phyloP scores from a whole-genome alignment of 2,113 vertebrate genomes.

The Neoarius graeffei region DNA sequence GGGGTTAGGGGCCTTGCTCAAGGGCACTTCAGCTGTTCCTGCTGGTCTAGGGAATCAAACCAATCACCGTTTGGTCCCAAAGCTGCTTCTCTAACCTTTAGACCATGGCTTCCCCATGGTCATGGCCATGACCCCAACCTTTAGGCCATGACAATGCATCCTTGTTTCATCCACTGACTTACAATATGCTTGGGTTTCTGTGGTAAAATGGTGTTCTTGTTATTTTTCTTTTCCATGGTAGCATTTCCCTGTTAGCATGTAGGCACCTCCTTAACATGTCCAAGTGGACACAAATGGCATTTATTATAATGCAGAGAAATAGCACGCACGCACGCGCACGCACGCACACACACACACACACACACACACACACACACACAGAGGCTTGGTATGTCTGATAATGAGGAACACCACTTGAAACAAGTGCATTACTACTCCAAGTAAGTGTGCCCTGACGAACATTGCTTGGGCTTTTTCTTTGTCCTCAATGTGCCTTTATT shows the following conservation, averaged over 20 bases:
- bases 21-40: no score
- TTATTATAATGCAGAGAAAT: not conserved
- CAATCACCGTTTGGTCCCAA: no score
- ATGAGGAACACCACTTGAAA: not conserved
- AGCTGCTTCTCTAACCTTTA: no score
- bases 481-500: not conserved
- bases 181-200: not conserved
- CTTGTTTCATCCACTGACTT: not conserved
- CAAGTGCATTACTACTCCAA: not conserved
- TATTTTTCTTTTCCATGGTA: not conserved
- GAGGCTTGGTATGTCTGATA: not conserved
- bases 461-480: not conserved
- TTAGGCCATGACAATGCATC: not conserved
- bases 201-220: not conserved
- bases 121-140: not conserved
- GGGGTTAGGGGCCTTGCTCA: no score
- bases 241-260: not conserved
- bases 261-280: not conserved
- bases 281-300: not conserved
- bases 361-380: not conserved
- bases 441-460: not conserved
- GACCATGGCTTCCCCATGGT: not conserved
- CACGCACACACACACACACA: not conserved
- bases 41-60: no score
- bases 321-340: not conserved